A percentile compares a stretch with the other conserved stretches of the same genome.
Evolutionary conservation across 2,888 invertebrate genomes (phyloP).

Genomic region (Pyrocoelia pectoralis): DNA sequence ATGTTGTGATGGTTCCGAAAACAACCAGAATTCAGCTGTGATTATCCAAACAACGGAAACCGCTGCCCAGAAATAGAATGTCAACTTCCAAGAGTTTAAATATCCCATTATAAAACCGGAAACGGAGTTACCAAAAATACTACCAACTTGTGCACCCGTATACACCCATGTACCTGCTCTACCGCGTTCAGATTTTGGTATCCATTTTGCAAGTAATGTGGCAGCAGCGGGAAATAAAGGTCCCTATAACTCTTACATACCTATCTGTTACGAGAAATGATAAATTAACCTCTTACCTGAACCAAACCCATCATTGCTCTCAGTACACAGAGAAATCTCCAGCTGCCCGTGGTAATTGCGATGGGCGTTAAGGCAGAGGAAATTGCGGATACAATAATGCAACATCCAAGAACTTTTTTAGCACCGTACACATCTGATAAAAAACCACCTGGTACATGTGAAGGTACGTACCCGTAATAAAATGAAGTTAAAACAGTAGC

Average conservation of each 20-base stretch:
- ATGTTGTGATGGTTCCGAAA: conserved; percentile 62
- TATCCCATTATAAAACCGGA: conserved; percentile 54
- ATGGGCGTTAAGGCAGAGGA: conserved; percentile 18
- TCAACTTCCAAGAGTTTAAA: conserved; percentile 63
- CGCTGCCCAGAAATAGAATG: conserved; percentile 66
- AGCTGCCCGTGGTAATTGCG: conserved; percentile 11
- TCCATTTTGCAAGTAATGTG: conserved; percentile 82
- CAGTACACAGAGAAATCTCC: conserved; percentile 13
- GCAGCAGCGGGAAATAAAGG: conserved; percentile 82
- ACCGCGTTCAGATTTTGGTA: conserved; percentile 78
- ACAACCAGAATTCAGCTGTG: conserved; percentile 59
- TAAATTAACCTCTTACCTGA: conserved; percentile 18
- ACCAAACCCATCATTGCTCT: conserved; percentile 26
- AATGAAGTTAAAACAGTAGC: conserved; percentile 22
- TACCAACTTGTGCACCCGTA: conserved; percentile 76
- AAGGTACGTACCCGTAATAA: conserved; percentile 28
- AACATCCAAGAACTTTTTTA: conserved; percentile 18
- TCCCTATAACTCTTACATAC: conserved; percentile 45
- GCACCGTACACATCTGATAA: conserved; percentile 28
- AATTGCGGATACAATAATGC: conserved; percentile 22
- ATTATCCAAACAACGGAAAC: conserved; percentile 64
- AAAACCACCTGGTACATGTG: conserved; percentile 30
- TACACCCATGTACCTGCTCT: conserved; percentile 81
- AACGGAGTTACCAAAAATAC: not conserved
- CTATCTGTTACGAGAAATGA: conserved; percentile 31